Base-by-base conservation (phyloP, 2,113 vertebrate genomes). In the Halichoeres trimaculatus region DNA sequence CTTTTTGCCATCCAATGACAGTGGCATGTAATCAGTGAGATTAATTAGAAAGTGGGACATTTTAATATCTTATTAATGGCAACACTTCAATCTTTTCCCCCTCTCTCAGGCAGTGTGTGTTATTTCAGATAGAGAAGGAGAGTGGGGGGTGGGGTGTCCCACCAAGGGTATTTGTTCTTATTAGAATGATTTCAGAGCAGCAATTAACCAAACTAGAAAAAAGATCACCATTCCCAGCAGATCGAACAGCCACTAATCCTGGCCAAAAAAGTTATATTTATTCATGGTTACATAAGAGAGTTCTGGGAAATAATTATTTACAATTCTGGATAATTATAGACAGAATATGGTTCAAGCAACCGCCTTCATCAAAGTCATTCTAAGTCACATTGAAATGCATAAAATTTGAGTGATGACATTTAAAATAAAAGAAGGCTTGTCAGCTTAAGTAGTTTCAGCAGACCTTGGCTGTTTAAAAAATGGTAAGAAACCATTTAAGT, bases 51-150 rank as follows among this genome's bases (percentile, higher is more conserved):
- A 81, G 50, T 81, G 4, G 73, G 70, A 59, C 43, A 45, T 50
- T 69, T 85, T 80, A 80, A 85, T 87, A 86, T 74, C 71, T 84
- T 67, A 88, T 86, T 90, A 88, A 85, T 59, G 23, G 64, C 40
- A 79, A 67, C 61, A 68, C 88, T 78, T 86, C 70, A 85, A 68
- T 89, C 54, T 45, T 20, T 76, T 52, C 19, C 24, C 43, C 34
- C 22, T 41, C 23, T 41, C 52, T 68, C 30, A 5, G 10, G 60
- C 38, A 17, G 36, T 71, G 36, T 56, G 26, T 64, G 54, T 62
- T 47, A 58, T 35, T 48, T 6, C 16, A 11, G 30, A 14, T 23
- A 20, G 51, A 11, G 45, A 41, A 11, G 2, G 40, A 63, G 36
- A 41, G 38, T 53, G 30, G 8, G 63, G 62, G 38, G 63, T 61